phyloP scores from a whole-genome alignment of 2,797 vertebrate species.

The Corythornis leucogaster region DNA sequence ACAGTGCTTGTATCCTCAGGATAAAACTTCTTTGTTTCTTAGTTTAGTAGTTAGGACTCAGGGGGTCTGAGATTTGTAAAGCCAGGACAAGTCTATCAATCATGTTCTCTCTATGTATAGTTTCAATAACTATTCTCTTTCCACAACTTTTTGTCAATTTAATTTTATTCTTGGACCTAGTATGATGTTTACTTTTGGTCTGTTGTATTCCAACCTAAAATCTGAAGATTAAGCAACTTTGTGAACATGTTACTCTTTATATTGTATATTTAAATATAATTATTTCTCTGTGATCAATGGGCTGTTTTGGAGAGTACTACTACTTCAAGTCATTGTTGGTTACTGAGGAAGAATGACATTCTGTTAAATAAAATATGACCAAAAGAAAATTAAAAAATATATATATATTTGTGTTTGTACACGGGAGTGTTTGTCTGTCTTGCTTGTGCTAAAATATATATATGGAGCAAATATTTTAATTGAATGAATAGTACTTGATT shows the following conservation, averaged over 20 bases:
- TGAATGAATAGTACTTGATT: not conserved
- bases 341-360: conserved; percentile 54
- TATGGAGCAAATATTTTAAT: not conserved
- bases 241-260: conserved; percentile 30
- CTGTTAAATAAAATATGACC: conserved; percentile 70
- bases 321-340: conserved; percentile 46
- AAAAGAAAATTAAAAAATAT: conserved; percentile 66
- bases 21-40: conserved; percentile 38
- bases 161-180: conserved; percentile 28
- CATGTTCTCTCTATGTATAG: conserved; percentile 29
- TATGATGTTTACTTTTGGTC: conserved; percentile 30
- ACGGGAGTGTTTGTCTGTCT: conserved; percentile 22
- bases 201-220: conserved; percentile 21
- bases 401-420: conserved; percentile 59
- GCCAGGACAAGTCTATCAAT: conserved; percentile 44
- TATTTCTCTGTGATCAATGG: conserved; percentile 38
- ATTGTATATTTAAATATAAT: conserved; percentile 52
- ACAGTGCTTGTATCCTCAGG: conserved; percentile 26
- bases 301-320: conserved; percentile 36
- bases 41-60: conserved; percentile 45
- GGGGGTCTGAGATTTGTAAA: conserved; percentile 57
- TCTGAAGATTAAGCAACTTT: conserved; percentile 34
- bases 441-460: not conserved
- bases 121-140: conserved; percentile 23
- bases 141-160: conserved; percentile 5